Conservation (phyloP, 92 coral and sea anemone species). For the Paragorgia papillata region DNA sequence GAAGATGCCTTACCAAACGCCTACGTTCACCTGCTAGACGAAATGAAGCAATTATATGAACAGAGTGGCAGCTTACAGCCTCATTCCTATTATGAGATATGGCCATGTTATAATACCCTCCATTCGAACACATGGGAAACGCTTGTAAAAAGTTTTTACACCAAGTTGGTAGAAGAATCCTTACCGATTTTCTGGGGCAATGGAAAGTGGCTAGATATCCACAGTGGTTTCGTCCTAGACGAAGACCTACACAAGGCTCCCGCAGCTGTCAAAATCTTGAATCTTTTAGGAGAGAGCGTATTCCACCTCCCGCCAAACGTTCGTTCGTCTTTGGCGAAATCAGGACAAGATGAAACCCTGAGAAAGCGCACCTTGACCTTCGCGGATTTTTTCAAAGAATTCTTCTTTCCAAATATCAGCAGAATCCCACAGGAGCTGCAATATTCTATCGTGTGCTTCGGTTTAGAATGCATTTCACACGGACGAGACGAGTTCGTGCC, state of each 20-base stretch:
- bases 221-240: conserved; percentile 59
- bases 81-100: conserved; percentile 49
- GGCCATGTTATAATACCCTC: conserved; percentile 68
- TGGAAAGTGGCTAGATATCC: conserved; percentile 57
- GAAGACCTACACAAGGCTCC: conserved; percentile 52
- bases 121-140: conserved; percentile 66
- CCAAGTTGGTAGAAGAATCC: conserved; percentile 44
- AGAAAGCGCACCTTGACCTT: conserved; percentile 64
- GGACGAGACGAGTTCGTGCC: conserved; percentile 13
- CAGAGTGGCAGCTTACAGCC: conserved; percentile 40
- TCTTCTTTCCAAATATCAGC: conserved; percentile 66
- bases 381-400: conserved; percentile 58
- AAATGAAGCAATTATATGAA: conserved; percentile 46
- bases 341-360: conserved; percentile 48
- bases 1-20: conserved; percentile 68
- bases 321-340: not conserved
- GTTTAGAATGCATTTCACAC: conserved; percentile 56
- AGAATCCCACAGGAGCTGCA: conserved; percentile 48
- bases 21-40: conserved; percentile 58
- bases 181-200: conserved; percentile 57
- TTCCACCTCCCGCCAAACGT: conserved; percentile 57
- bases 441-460: conserved; percentile 34
- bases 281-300: conserved; percentile 50
- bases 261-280: conserved; percentile 49
- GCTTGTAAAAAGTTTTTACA: conserved; percentile 63